Conservation (phyloP, 2,888 invertebrate genomes). For the Aphrophora alni region DNA sequence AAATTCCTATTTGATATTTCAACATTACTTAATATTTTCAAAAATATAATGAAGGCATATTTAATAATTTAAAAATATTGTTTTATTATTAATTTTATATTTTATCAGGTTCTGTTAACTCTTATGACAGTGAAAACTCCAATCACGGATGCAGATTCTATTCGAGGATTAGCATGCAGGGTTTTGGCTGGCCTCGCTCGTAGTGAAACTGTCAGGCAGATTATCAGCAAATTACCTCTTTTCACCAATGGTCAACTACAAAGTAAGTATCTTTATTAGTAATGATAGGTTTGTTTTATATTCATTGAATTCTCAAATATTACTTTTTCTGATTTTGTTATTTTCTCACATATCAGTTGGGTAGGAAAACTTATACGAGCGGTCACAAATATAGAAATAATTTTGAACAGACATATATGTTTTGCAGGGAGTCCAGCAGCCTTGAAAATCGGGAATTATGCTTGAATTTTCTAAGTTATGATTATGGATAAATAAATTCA, state of each 20-base stretch:
- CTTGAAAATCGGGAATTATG: no score
- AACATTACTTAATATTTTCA: no score
- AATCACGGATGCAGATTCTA: slow-evolving; percentile 95
- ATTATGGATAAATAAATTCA: no score
- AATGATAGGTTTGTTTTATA: slow-evolving; percentile 23
- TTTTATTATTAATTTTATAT: no score
- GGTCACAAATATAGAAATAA: not conserved
- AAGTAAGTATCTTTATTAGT: slow-evolving; percentile 64
- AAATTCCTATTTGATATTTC: no score
- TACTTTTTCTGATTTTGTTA: not conserved
- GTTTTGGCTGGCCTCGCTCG: slow-evolving; percentile 92
- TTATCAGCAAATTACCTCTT: slow-evolving; percentile 92
- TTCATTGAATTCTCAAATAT: not conserved
- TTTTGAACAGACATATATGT: no score
- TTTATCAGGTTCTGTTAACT: slow-evolving; percentile 74
- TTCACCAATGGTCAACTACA: slow-evolving; percentile 94
- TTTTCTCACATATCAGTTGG: no score
- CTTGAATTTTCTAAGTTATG: no score
- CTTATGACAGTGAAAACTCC: slow-evolving; percentile 92
- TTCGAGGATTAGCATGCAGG: slow-evolving; percentile 91
- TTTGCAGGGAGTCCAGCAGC: no score
- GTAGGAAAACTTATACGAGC: no score
- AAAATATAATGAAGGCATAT: no score
- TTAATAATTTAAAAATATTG: no score
- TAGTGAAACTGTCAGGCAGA: slow-evolving; percentile 92